phyloP scores from a whole-genome alignment of 2,113 vertebrate species.

The Micronisus gabar region DNA sequence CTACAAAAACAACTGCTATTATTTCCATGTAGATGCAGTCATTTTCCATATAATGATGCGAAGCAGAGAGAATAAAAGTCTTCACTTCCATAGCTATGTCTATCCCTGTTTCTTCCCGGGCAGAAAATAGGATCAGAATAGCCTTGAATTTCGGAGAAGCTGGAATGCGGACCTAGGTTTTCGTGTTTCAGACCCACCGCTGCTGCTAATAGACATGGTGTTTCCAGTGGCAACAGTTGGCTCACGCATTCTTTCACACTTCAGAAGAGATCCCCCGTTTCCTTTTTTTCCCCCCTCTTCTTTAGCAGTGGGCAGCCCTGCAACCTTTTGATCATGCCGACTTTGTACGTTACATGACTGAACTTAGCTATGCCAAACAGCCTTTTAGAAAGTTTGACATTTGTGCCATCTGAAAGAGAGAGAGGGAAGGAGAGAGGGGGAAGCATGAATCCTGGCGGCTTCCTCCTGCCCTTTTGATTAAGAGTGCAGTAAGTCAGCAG shows the following conservation, averaged over 20 bases:
- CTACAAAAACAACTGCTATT: background rate
- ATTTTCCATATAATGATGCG: background rate
- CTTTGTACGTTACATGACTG: constrained; percentile 75
- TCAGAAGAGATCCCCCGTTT: constrained; percentile 66
- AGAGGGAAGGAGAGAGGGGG: constrained; percentile 51
- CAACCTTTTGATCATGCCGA: constrained; percentile 79
- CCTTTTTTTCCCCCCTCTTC: constrained; percentile 59
- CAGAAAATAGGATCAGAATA: background rate
- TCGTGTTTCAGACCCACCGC: background rate
- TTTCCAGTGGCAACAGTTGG: constrained; percentile 52
- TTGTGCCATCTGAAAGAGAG: constrained; percentile 71
- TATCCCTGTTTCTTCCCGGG: background rate
- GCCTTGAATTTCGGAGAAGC: background rate
- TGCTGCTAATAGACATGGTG: constrained; percentile 40
- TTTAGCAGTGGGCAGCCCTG: constrained; percentile 76
- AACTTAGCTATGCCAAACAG: constrained; percentile 78
- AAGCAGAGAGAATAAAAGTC: background rate
- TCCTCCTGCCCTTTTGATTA: constrained; percentile 81
- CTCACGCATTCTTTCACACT: constrained; percentile 68
- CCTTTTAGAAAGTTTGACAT: constrained; percentile 79
- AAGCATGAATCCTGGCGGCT: constrained; percentile 73
- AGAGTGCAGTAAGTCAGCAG: constrained; percentile 74
- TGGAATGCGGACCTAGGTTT: background rate
- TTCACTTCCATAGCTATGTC: background rate
- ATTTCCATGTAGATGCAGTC: background rate